phyloP scores from a whole-genome alignment of 2,797 vertebrate species.

The Aldrovandia affinis region DNA sequence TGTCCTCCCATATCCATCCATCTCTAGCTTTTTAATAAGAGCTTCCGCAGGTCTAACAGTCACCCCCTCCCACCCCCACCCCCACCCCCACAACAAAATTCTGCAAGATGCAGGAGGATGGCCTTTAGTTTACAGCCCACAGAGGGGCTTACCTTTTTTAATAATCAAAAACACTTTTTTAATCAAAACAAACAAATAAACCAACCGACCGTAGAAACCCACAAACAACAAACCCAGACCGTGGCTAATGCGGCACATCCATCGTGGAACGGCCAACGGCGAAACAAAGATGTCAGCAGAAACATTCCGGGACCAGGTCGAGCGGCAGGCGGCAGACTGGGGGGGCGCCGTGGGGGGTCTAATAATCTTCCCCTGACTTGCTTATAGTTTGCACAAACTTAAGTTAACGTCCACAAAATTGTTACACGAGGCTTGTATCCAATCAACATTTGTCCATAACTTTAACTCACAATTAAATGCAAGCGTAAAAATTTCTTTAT shows the following conservation, averaged over 20 bases:
- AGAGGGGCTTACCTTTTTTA: slow-evolving; percentile 15
- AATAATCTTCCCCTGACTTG: neutral
- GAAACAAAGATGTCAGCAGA: slow-evolving; percentile 10
- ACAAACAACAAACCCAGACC: slow-evolving; percentile 17
- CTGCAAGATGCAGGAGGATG: slow-evolving; percentile 12
- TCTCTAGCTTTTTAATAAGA: slow-evolving; percentile 36
- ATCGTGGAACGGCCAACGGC: slow-evolving; percentile 10
- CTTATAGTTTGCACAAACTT: neutral
- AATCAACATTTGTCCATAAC: neutral
- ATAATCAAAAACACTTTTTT: slow-evolving; percentile 26
- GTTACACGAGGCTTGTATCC: neutral
- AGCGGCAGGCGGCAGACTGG: neutral
- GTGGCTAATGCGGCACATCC: slow-evolving; percentile 7
- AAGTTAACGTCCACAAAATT: neutral
- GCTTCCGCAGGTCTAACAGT: slow-evolving; percentile 21
- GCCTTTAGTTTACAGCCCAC: neutral
- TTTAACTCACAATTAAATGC: neutral
- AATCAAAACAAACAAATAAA: slow-evolving; percentile 25
- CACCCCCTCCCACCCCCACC: neutral
- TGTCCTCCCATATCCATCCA: slow-evolving; percentile 27
- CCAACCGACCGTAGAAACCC: neutral
- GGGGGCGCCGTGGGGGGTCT: neutral
- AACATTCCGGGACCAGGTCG: neutral
- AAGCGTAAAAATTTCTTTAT: neutral
- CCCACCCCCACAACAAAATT: neutral